Percentiles rank a stretch among this genome's conserved stretches.
phyloP scores from a whole-genome alignment of 2,113 vertebrate species.

The Neotragus pygmaeus region DNA sequence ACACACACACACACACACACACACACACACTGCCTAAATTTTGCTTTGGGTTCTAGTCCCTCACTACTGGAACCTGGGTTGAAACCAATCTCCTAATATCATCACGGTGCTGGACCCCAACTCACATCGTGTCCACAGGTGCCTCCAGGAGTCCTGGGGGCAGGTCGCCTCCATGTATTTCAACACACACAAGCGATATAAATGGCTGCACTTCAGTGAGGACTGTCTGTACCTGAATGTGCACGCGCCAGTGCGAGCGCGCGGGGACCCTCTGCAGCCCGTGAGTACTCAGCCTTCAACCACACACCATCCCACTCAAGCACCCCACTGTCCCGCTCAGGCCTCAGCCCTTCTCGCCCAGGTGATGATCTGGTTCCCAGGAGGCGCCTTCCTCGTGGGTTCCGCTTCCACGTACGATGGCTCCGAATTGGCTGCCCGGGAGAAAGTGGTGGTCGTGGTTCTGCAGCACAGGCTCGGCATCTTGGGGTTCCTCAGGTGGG shows the following conservation, averaged over 20 bases:
- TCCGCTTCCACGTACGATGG: conserved; percentile 79
- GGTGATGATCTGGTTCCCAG: conserved; percentile 87
- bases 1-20: neutral
- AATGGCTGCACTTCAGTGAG: neutral
- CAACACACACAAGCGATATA: neutral
- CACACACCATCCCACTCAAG: fast-evolving
- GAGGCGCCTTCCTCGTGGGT: conserved; percentile 80
- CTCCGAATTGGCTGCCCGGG: conserved; percentile 77
- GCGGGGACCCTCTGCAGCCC: neutral
- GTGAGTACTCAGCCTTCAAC: neutral
- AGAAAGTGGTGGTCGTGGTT: conserved; percentile 80
- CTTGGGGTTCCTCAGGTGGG: conserved; percentile 83
- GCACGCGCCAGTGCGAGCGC: neutral
- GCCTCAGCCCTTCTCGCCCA: conserved; percentile 23
- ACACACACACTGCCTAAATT: neutral
- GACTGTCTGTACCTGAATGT: conserved; percentile 64
- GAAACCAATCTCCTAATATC: neutral
- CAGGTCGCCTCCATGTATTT: neutral
- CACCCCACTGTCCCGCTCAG: neutral
- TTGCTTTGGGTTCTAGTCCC: neutral
- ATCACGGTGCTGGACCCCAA: neutral
- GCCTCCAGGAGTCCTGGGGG: conserved; percentile 48
- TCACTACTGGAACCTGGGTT: neutral
- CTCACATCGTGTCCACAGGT: neutral
- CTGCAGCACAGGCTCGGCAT: conserved; percentile 85